These are phyloP conservation scores for Agonopterix arenella DNA, from an alignment of 2,888 invertebrate genomes.

Conservation along the genomic window DNA sequence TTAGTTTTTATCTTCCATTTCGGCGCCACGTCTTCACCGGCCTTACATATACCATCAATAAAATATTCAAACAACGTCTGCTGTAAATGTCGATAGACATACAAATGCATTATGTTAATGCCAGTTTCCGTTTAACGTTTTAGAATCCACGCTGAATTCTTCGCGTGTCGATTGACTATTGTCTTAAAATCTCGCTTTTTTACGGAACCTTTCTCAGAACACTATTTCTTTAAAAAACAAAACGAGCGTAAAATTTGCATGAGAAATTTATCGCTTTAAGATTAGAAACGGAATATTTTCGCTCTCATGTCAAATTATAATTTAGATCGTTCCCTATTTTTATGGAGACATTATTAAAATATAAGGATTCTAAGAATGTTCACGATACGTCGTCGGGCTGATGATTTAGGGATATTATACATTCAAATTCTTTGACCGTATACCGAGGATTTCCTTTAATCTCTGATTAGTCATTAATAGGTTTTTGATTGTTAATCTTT, in stretches of 20 bases:
- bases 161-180: constrained; percentile 46
- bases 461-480: constrained; percentile 59
- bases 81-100: constrained; percentile 50
- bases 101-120: constrained; percentile 66
- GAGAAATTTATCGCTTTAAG: constrained; percentile 49
- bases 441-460: constrained; percentile 38
- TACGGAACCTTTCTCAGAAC: constrained; percentile 44
- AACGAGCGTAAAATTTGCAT: constrained; percentile 59
- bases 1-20: constrained; percentile 31
- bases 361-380: constrained; percentile 53
- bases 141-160: constrained; percentile 35
- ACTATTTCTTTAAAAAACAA: constrained; percentile 23
- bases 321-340: constrained; percentile 49
- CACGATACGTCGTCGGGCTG: constrained; percentile 20
- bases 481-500: constrained; percentile 37
- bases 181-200: constrained; percentile 29
- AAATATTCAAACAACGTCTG: constrained; percentile 42
- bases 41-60: constrained; percentile 16
- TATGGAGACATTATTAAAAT: constrained; percentile 54
- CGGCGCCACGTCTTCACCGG: constrained; percentile 34
- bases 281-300: constrained; percentile 44
- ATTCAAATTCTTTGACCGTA: constrained; percentile 31
- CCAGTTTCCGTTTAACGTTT: constrained; percentile 56
- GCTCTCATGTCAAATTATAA: constrained; percentile 57
- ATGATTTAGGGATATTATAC: constrained; percentile 60